Conservation (phyloP, 37 sponge, comb jelly and placozoan species). For the Oopsacas minuta region DNA sequence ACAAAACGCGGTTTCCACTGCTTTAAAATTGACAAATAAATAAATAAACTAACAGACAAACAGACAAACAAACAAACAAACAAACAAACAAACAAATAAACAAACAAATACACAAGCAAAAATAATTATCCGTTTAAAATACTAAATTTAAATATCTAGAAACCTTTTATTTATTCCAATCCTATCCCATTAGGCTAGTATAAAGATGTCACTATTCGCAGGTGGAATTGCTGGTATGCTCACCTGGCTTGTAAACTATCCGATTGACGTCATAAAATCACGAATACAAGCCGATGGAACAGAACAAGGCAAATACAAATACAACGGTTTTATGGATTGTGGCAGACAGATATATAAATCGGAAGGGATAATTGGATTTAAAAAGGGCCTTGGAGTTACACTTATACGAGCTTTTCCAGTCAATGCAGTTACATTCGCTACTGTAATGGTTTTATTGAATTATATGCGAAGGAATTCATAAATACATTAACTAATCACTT, state of each 20-base stretch:
- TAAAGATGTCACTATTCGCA: slow-evolving; percentile 20
- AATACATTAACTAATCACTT: not conserved
- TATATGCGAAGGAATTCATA: slow-evolving; percentile 18
- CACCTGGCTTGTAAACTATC: slow-evolving; percentile 51
- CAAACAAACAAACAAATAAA: no score
- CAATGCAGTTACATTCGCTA: slow-evolving; percentile 60
- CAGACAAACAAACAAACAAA: no score
- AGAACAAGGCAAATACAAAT: slow-evolving; percentile 16
- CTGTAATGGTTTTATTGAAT: slow-evolving; percentile 43
- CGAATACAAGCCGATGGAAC: slow-evolving; percentile 62
- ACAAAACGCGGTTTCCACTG: no score
- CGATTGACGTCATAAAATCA: slow-evolving; percentile 76
- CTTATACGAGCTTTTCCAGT: slow-evolving; percentile 67
- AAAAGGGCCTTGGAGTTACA: slow-evolving; percentile 51
- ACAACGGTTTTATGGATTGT: slow-evolving; percentile 51
- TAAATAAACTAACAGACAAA: no score
- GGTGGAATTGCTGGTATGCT: slow-evolving; percentile 55
- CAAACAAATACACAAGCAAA: no score
- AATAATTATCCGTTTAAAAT: no score
- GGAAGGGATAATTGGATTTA: slow-evolving; percentile 44
- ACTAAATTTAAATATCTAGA: no score
- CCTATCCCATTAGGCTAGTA: not conserved
- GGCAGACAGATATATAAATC: slow-evolving; percentile 40
- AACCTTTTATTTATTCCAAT: no score
- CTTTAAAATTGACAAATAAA: no score